phyloP scores from a whole-genome alignment of 2,113 vertebrate genomes.

The Tinamus guttatus region DNA sequence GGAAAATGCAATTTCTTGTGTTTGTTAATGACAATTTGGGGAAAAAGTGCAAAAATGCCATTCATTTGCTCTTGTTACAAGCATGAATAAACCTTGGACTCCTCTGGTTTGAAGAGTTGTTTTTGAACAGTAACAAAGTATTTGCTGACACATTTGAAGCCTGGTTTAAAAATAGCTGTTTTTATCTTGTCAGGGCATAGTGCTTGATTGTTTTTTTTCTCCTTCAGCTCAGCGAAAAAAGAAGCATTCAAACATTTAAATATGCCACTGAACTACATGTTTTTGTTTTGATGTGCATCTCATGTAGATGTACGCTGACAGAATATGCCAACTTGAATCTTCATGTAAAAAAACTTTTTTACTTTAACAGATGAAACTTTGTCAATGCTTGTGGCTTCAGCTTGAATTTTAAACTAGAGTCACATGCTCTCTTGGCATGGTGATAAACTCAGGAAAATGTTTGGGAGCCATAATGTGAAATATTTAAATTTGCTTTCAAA shows the following conservation, averaged over 20 bases:
- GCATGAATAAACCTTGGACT: not conserved
- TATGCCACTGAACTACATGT: not conserved
- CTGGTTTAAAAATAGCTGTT: not conserved
- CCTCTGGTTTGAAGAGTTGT: not conserved
- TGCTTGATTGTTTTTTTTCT: not conserved
- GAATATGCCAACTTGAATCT: not conserved
- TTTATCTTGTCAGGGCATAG: not conserved
- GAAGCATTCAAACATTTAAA: not conserved
- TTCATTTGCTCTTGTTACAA: not conserved
- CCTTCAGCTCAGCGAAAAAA: not conserved
- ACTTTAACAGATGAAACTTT: not conserved
- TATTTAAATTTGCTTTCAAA: not conserved
- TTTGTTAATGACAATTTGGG: not conserved
- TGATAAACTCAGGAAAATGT: not conserved
- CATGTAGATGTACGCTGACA: rapidly evolving
- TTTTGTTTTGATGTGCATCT: not conserved
- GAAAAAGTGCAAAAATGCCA: not conserved
- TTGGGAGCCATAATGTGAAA: not conserved
- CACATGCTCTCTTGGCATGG: not conserved
- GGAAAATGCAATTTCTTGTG: not conserved
- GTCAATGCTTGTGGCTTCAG: not conserved
- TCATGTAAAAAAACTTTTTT: not conserved
- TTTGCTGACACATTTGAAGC: not conserved
- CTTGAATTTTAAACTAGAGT: not conserved
- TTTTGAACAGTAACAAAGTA: not conserved